A percentile compares a stretch with the other conserved stretches of the same genome.
Conservation (phyloP, 2,888 invertebrate genomes). For the Eulithis prunata region DNA sequence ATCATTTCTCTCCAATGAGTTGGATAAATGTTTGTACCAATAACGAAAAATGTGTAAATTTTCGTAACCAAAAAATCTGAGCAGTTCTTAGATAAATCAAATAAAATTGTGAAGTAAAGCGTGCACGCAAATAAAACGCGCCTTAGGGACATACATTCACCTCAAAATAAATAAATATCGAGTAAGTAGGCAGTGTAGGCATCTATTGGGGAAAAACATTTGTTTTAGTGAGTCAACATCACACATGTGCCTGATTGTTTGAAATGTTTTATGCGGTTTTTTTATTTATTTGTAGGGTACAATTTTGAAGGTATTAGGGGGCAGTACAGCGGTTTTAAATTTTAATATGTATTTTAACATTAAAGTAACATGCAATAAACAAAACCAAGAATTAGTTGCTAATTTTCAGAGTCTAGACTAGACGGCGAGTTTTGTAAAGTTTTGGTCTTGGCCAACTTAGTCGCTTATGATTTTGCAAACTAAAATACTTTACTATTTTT, state of each 20-base stretch:
- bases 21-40: too few relatives aligned
- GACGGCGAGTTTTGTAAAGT: too few relatives aligned
- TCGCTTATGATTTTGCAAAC: too few relatives aligned
- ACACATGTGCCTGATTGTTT: conserved; percentile 47
- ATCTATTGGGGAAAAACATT: conserved; percentile 54
- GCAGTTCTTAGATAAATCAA: conserved; percentile 59
- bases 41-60: too few relatives aligned
- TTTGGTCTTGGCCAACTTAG: too few relatives aligned
- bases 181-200: conserved; percentile 45
- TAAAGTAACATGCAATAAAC: too few relatives aligned
- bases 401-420: too few relatives aligned
- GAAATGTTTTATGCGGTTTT: conserved; percentile 35
- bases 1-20: too few relatives aligned
- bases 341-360: too few relatives aligned
- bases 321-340: neutral
- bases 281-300: conserved; percentile 29
- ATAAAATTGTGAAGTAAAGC: conserved; percentile 63
- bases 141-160: conserved; percentile 72
- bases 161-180: conserved; percentile 73
- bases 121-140: conserved; percentile 73
- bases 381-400: too few relatives aligned
- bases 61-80: too few relatives aligned
- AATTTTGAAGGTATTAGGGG: conserved; percentile 11
- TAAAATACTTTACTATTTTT: too few relatives aligned
- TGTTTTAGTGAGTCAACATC: conserved; percentile 58